Evolutionary conservation across 2,888 invertebrate species (phyloP), one percentile per base, ranked within the genome.

Genomic region (Dione juno): DNA sequence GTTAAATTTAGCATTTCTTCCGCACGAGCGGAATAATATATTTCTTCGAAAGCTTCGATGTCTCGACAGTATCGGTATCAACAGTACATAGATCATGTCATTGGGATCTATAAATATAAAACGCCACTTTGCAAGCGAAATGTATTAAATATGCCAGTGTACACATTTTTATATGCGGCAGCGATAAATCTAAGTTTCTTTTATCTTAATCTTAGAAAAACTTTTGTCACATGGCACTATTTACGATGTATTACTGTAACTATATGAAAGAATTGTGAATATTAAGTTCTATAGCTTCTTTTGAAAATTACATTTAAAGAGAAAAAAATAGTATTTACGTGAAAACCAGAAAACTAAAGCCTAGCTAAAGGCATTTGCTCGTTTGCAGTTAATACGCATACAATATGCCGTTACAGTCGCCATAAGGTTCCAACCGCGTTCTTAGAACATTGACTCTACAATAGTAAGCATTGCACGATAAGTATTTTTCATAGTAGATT

Each of bases 351-450:
- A 61, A 45, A 14, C 28, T 28, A n/a, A 61, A 61, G n/a, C 16
- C 43, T 28, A 28, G 28, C 21, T 61, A 61, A 61, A 61, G 61
- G 61, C 45, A 45, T 61, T 61, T 45, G 61, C 61, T 45, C 45
- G 61, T 61, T 61, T 45, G 61, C 61, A 61, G 61, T 61, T 61
- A 61, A 76, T 84, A 83, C 80, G 81, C 83, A 84, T 84, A 80
- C 83, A 70, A 73, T 75, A 72, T 73, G 76, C 81, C 80, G 82
- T 84, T 83, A 82, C 79, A 77, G 78, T 70, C 75, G 74, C 72
- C 74, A 72, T 77, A 77, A 75, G 73, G 70, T 45, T 65, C 70
- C 64, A 70, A 66, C 48, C 73, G 54, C 68, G 66, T 75, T 75
- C 74, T 74, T 70, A 74, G 67, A 74, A 74, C 70, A 61, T 69